A percentile compares a stretch with the other conserved stretches of the same genome.
These are phyloP conservation scores for Bambusicola thoracicus DNA, from an alignment of 2,113 vertebrate genomes.

Conservation along the genomic window DNA sequence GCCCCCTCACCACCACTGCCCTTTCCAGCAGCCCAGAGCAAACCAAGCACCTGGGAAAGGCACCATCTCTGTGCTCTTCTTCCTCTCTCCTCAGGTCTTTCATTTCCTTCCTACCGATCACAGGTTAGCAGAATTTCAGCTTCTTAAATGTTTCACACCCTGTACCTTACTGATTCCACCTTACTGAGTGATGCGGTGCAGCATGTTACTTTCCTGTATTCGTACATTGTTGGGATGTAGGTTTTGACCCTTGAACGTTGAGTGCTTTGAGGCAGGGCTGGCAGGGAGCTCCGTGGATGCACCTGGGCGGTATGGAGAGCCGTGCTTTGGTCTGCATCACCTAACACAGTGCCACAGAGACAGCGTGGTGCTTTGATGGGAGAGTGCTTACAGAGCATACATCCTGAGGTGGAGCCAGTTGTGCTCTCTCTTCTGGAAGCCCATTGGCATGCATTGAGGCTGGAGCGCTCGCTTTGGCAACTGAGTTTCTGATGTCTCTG, in stretches of 20 bases:
- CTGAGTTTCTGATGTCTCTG: not conserved
- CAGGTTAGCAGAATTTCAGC: not conserved
- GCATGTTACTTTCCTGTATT: not conserved
- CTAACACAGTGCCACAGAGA: too few relatives aligned
- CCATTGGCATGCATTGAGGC: not conserved
- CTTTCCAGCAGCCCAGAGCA: not conserved
- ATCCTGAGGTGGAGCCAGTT: not conserved
- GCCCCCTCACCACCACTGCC: not conserved
- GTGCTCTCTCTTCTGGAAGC: not conserved
- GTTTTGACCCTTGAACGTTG: not conserved
- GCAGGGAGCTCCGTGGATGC: not conserved
- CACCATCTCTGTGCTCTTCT: not conserved
- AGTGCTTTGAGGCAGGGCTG: too few relatives aligned
- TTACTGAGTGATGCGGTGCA: not conserved
- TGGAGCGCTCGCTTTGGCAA: not conserved
- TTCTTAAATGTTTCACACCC: not conserved
- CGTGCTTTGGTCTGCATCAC: accelerated
- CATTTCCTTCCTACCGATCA: not conserved
- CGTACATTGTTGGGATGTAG: not conserved
- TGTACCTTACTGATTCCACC: not conserved
- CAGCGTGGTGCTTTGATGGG: too few relatives aligned
- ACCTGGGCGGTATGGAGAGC: not conserved
- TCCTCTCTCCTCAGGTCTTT: not conserved
- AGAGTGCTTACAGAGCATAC: not conserved
- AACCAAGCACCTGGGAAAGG: not conserved